A percentile compares a stretch with the other conserved stretches of the same genome.
phyloP scores from a whole-genome alignment of 1,140 invertebrate genomes.

The Drosophila orena region DNA sequence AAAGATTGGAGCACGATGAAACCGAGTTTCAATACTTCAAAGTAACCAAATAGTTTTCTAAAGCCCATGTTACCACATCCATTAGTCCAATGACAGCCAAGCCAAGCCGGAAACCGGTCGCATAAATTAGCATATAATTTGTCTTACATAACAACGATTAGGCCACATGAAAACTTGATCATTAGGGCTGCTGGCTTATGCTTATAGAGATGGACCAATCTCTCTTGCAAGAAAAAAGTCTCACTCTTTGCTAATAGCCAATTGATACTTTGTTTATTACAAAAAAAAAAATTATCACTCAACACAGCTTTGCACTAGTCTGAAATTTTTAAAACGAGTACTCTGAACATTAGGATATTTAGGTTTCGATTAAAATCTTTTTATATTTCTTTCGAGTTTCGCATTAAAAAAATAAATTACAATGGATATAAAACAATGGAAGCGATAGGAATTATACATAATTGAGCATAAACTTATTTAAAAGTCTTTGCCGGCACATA shows the following conservation, averaged over 20 bases:
- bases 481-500: conserved; percentile 70
- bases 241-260: background rate
- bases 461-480: conserved; percentile 35
- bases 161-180: conserved; percentile 42
- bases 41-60: conserved; percentile 5
- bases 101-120: conserved; percentile 58
- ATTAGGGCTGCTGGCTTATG: conserved; percentile 8
- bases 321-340: background rate
- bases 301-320: too few relatives aligned
- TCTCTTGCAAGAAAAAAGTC: background rate
- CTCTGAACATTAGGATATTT: background rate
- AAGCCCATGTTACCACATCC: conserved; percentile 54
- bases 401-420: background rate
- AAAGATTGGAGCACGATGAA: background rate
- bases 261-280: background rate
- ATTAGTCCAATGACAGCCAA: conserved; percentile 37
- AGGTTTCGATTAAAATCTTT: conserved; percentile 7
- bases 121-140: conserved; percentile 67
- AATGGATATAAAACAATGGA: conserved; percentile 26
- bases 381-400: conserved; percentile 53
- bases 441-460: conserved; percentile 2
- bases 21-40: conserved; percentile 26
- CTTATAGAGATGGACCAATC: background rate
- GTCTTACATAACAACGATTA: conserved; percentile 56
- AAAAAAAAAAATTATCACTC: background rate